phyloP scores from a whole-genome alignment of 2,888 invertebrate species.

The Hedya salicella region DNA sequence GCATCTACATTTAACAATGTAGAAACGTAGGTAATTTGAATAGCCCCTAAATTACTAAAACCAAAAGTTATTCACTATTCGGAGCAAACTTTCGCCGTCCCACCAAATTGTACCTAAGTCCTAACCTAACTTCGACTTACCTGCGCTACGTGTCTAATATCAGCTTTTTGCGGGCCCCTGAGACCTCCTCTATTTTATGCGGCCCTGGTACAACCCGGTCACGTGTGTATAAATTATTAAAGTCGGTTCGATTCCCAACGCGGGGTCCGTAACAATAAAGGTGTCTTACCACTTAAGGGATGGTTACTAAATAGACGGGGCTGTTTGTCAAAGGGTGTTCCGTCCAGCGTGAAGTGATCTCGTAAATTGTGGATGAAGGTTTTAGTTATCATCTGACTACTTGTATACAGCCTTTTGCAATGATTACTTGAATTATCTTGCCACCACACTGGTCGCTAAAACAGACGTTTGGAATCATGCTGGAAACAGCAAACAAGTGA shows the following conservation, averaged over 20 bases:
- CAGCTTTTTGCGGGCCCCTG: constrained; percentile 73
- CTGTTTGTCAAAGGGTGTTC: constrained; percentile 25
- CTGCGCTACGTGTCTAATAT: constrained; percentile 70
- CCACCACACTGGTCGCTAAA: no score
- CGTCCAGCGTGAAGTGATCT: constrained; percentile 3
- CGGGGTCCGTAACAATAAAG: constrained; percentile 16
- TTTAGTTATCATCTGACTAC: no score
- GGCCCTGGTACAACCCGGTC: constrained; percentile 62
- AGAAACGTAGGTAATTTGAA: constrained; percentile 22
- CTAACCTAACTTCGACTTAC: constrained; percentile 46
- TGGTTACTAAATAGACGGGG: constrained; percentile 1
- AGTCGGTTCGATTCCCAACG: constrained; percentile 52
- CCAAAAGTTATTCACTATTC: constrained; percentile 28
- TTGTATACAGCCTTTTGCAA: no score
- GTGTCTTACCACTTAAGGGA: constrained; percentile 17
- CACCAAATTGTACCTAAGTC: constrained; percentile 2
- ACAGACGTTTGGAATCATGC: no score
- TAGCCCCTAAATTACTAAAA: constrained; percentile 17
- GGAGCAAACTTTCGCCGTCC: constrained; percentile 16
- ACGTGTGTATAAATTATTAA: constrained; percentile 71
- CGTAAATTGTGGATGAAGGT: neutral
- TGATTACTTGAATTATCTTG: no score
- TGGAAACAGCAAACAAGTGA: no score
- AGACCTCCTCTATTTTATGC: constrained; percentile 74
- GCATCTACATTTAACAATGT: no score